These are phyloP conservation scores for Psephotus haematonotus DNA, from an alignment of 2,113 vertebrate genomes.

Conservation along the genomic window DNA sequence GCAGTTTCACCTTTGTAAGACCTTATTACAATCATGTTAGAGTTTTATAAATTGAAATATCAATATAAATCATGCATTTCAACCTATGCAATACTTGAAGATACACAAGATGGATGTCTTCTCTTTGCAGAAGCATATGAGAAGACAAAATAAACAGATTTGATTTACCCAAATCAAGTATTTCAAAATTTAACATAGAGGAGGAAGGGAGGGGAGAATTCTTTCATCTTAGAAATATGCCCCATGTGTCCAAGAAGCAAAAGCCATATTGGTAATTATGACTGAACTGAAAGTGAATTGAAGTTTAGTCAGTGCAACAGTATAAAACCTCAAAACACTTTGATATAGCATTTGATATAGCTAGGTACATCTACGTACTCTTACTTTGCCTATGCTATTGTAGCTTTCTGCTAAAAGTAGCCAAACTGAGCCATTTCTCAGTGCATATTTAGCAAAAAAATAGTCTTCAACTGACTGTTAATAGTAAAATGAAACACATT, in stretches of 20 bases:
- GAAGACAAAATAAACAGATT: not conserved
- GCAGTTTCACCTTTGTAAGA: not conserved
- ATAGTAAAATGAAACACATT: not conserved
- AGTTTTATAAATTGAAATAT: not conserved
- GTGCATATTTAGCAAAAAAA: not conserved
- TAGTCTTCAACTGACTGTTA: not conserved
- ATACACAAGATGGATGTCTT: not conserved
- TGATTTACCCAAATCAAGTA: not conserved
- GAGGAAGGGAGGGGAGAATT: rapidly evolving
- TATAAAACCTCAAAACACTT: not conserved
- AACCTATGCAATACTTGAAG: not conserved
- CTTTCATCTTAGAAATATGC: not conserved
- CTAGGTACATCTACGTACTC: not conserved
- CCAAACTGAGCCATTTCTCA: not conserved
- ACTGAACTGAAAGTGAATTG: not conserved
- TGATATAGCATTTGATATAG: not conserved
- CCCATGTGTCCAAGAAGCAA: not conserved
- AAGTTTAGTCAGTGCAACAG: not conserved
- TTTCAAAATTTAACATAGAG: not conserved
- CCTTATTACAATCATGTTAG: not conserved
- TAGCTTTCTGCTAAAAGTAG: not conserved
- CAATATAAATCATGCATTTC: not conserved
- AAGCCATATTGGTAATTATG: not conserved
- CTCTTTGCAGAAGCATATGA: not conserved
- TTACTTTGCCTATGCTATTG: not conserved